Evolutionary conservation across 2,888 invertebrate genomes (phyloP).

Genomic region (Anorthoa munda): DNA sequence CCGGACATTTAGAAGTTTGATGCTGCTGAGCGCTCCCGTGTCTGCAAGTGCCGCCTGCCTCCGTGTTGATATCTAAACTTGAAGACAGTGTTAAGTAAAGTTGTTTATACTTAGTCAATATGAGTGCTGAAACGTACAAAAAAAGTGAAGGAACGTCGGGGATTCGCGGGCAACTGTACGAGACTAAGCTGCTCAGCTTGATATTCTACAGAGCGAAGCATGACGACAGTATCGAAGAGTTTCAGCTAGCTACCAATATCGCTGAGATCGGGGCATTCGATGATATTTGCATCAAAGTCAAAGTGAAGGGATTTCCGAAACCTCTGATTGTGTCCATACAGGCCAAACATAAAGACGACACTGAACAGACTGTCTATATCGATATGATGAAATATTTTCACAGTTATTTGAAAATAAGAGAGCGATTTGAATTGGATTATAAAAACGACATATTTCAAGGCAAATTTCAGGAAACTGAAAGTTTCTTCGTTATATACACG

Average conservation of each 20-base stretch:
- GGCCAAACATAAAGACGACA: conserved; percentile 46
- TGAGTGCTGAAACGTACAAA: not conserved
- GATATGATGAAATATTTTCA: conserved; percentile 38
- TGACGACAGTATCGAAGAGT: conserved; percentile 43
- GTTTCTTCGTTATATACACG: conserved; percentile 46
- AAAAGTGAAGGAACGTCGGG: not conserved
- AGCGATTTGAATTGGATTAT: conserved; percentile 14
- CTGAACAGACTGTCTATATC: conserved; percentile 20
- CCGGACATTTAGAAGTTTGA: not conserved
- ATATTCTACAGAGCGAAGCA: conserved; percentile 46
- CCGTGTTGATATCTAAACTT: not conserved
- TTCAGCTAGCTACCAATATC: conserved; percentile 59
- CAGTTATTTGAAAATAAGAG: conserved; percentile 48
- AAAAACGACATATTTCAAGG: conserved; percentile 29
- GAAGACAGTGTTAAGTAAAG: not conserved
- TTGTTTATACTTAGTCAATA: not conserved
- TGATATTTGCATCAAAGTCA: conserved; percentile 57
- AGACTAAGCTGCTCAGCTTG: conserved; percentile 58
- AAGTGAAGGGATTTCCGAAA: conserved; percentile 13
- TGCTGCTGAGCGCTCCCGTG: not conserved
- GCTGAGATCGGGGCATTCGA: conserved; percentile 53
- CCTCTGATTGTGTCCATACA: conserved; percentile 46
- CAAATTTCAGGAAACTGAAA: conserved; percentile 7
- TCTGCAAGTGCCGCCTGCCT: no score
- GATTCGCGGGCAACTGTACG: conserved; percentile 55